Evolutionary conservation across 1,140 invertebrate species (phyloP), one percentile per base, ranked within the genome.

Genomic region (Lucilia sericata): DNA sequence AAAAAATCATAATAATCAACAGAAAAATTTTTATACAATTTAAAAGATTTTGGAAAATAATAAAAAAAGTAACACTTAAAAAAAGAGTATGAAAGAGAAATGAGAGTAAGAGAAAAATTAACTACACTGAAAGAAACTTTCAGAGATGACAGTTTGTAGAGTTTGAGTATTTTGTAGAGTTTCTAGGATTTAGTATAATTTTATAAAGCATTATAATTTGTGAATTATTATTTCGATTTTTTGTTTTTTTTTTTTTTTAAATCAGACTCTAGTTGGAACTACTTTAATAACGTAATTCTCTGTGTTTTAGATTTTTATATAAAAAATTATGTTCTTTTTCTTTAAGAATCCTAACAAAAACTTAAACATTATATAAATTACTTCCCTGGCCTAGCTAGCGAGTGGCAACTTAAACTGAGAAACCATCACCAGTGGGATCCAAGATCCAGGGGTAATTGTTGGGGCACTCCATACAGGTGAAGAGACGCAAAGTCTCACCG

Each of bases 401-500:
- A 51, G 36, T 7, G 70, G 75, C 10, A 25, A 76, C 83, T 88
- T 93, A 96, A 87, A 94, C 95, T 86, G 95, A 96, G 92, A 97
- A 97, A 87, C 97, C 97, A 92, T 98, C 97, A 86, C 97, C 97
- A 86, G 97, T 98, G 83, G 97, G 97, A 92, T 98, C 97, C 86
- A 98, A 93, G 87, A 98, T 95, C 97, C 97, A 98, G 36, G 97
- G 97, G 91, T 98, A 98, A 91, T 98, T 97, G 87, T 97, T 97
- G 74, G 97, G 97, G 91, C 97, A 98, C 91, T 98, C 97, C 95
- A 98, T 97, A 91, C 97, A 98, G 74, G 97, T 98, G 92, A 98
- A 98, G 55, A 98, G 93, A 89, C 97, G 94, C 25, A 98, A 93
- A 42, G 96, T 98, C 92, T 98, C 97, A 84, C 97, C 97, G 70